Base-by-base conservation (phyloP, 2,888 invertebrate species). In the Melipona bicolor region DNA sequence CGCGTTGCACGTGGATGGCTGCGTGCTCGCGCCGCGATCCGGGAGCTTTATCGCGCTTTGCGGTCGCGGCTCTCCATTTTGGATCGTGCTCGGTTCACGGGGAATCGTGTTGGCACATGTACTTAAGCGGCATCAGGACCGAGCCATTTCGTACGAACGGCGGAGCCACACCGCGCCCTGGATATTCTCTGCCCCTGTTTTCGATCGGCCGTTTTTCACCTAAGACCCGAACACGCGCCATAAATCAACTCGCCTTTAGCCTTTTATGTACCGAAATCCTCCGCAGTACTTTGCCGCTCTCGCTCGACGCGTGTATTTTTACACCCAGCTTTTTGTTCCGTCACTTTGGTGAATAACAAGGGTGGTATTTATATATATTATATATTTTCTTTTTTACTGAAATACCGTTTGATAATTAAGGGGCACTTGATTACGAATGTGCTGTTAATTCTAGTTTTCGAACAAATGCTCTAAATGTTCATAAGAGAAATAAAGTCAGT, bases 71-170 rank as follows among this genome's bases (percentile, higher is more conserved):
- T 78, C 86, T 83, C 81, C 83, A 81, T 87, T 88, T 83, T 84
- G 64, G 80, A 77, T 81, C 82, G 82, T 69, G 69, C 79, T 72
- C 80, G 85, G 80, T 77, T 77, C 79, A 62, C 77, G 36, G 62
- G 65, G 4, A 77, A 84, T 64, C 83, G 79, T 82, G 80, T 82
- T 85, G 90, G 83, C 85, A 74, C 79, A 81, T 73, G 84, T 87
- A 64, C 79, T 90, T 87, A 85, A 90, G 77, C 78, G 77, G 61
- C 72, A 70, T 49, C 70, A 67, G 43, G 68, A 75, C 50, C 81
- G 54, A 62, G 50, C 70, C 61, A 36, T 78, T 77, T 62, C 49
- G 62, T 69, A 68, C 56, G 67, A 50, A 13, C 75, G 78, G 76
- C 52, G 77, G 77, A 65, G 62, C 74, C 70, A 43, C 43, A 2